Evolutionary conservation across 2,888 invertebrate genomes (phyloP).

Genomic region (Ferrisia virgata): DNA sequence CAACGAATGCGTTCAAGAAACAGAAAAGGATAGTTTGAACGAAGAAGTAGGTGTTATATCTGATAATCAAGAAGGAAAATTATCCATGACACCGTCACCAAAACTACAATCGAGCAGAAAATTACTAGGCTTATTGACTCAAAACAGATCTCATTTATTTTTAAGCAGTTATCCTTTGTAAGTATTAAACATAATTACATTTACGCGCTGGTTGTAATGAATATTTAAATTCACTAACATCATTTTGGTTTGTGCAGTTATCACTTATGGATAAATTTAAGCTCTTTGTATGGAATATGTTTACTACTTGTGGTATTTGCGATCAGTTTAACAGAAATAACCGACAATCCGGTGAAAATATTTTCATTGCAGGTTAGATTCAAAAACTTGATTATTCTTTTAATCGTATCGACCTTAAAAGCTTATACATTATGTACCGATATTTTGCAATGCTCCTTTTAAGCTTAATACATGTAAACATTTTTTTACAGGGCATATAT

Average conservation of each 20-base stretch:
- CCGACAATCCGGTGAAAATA: conserved; percentile 58
- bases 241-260: conserved; percentile 53
- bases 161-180: conserved; percentile 44
- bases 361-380: conserved; percentile 57
- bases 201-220: no score
- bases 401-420: no score
- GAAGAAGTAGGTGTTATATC: conserved; percentile 34
- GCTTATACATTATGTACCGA: no score
- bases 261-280: conserved; percentile 57
- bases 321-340: conserved; percentile 58
- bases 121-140: conserved; percentile 51
- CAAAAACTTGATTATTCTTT: no score
- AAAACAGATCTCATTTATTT: conserved; percentile 45
- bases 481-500: conserved; percentile 54
- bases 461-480: conserved; percentile 32
- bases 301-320: conserved; percentile 57
- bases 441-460: neutral
- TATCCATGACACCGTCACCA: conserved; percentile 33
- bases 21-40: conserved; percentile 43
- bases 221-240: neutral
- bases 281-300: conserved; percentile 59
- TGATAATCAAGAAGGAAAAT: conserved; percentile 23
- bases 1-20: conserved; percentile 41
- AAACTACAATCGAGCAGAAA: conserved; percentile 49
- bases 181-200: neutral